Evolutionary conservation across 2,797 vertebrate species (phyloP), one percentile per base, ranked within the genome.

Genomic region (Gymnopithys bicolor): DNA sequence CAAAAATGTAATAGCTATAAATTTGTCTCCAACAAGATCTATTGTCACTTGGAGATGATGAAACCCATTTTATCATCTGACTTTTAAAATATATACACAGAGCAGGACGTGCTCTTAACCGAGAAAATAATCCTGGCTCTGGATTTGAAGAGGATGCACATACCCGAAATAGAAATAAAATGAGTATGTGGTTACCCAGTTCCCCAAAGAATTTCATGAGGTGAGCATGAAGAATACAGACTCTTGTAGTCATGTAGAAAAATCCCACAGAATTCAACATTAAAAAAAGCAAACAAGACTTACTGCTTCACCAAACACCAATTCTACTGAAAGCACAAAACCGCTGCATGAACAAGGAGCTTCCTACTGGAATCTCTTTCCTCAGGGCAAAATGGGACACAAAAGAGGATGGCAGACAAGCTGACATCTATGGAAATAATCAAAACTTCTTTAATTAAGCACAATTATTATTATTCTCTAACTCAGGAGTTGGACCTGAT

Each of bases 21-120:
- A 98, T 98, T 97, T 97, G 94, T 53, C 92, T 74, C 91, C 79
- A 96, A 70, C 71, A 94, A 96, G 95, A 98, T 96, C 94, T 96
- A 94, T 75, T 90, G 88, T 95, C 92, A 96, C 88, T 90, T 87
- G 78, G 82, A 85, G 92, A 90, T 93, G 92, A 95, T 94, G 82
- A 77, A 90, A 93, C 92, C 77, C 84, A 89, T 92, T 96, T 96
- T 94, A 97, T 93, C 94, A 93, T 91, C 90, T 84, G 83, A 30
- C 88, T 96, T 93, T 66, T 94, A 91, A 94, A 96, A 95, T 80
- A 84, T 5, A 80, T 21, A 81, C 71, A 74, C 33, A 67, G 71
- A 90, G 83, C 74, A 56, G 89, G 73, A 45, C 41, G 23, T 35
- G 53, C 69, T 66, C n/a, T 33, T 94, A 81, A 56, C 80, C 62